Percentiles rank a stretch among this genome's conserved stretches.
Evolutionary conservation across 2,888 invertebrate species (phyloP).

Genomic region (Clunio marinus): DNA sequence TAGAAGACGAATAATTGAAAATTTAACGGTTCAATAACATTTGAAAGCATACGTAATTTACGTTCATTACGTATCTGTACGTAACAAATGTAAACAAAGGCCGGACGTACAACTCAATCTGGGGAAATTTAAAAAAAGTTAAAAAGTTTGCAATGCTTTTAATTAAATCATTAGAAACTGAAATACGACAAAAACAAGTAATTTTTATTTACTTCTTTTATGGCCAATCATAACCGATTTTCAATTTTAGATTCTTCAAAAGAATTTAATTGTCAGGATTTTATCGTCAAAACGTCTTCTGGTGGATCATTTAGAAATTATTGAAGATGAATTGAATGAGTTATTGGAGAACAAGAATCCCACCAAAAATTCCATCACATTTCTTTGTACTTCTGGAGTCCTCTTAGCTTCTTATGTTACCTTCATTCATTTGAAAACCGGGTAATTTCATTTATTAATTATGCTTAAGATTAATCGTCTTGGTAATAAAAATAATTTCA

Average conservation of each 20-base stretch:
- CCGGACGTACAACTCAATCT: too few relatives aligned
- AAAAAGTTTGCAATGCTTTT: too few relatives aligned
- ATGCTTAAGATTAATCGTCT: neutral
- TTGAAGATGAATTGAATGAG: conserved; percentile 31
- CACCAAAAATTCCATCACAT: conserved; percentile 44
- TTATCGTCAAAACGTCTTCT: conserved; percentile 49
- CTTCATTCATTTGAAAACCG: neutral
- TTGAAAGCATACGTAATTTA: too few relatives aligned
- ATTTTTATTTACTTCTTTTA: too few relatives aligned
- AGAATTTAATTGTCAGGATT: conserved; percentile 42
- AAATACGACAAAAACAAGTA: too few relatives aligned
- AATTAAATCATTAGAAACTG: too few relatives aligned
- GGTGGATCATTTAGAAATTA: conserved; percentile 48
- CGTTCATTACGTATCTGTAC: too few relatives aligned
- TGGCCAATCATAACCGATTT: too few relatives aligned
- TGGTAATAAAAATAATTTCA: neutral
- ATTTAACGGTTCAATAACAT: too few relatives aligned
- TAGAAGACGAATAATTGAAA: too few relatives aligned
- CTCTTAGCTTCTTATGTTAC: conserved; percentile 42
- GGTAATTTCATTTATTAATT: neutral
- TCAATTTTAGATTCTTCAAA: conserved; percentile 5
- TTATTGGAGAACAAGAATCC: neutral
- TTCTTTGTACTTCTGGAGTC: conserved; percentile 46
- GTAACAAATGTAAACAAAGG: too few relatives aligned
- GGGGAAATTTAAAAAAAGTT: too few relatives aligned